These are phyloP conservation scores for Coenobita brevimanus DNA, from an alignment of 1,140 invertebrate species.

Conservation along the genomic window DNA sequence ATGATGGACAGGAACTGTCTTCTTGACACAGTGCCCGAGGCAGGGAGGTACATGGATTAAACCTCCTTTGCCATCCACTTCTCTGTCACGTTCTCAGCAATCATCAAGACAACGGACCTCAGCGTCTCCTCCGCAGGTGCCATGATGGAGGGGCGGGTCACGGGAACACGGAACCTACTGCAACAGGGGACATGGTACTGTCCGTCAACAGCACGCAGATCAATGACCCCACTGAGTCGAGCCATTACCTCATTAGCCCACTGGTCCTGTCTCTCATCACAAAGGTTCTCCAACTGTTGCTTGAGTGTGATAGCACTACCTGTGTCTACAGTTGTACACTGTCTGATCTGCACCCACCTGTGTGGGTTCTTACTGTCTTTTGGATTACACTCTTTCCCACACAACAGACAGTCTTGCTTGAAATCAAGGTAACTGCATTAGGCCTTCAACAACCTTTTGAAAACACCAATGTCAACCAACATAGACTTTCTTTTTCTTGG, in stretches of 20 bases:
- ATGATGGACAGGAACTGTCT: conserved; percentile 7
- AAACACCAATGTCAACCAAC: background rate
- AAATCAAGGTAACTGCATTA: conserved; percentile 5
- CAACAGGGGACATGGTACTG: background rate
- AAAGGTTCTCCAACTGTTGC: background rate
- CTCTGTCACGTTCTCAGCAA: too few relatives aligned
- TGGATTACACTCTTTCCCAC: conserved; percentile 7
- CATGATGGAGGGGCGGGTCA: background rate
- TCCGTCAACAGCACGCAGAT: background rate
- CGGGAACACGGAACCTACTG: background rate
- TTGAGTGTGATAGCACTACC: background rate
- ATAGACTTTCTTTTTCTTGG: background rate
- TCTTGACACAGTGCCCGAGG: conserved; percentile 19
- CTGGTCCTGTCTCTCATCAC: background rate
- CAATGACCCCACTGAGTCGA: conserved; percentile 10
- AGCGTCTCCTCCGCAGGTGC: conserved; percentile 11
- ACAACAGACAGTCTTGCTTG: conserved; percentile 9
- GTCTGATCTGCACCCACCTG: conserved; percentile 12
- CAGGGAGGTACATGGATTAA: too few relatives aligned
- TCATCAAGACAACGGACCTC: conserved; percentile 5
- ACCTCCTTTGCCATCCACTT: background rate
- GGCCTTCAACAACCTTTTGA: conserved; percentile 4
- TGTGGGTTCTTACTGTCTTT: conserved; percentile 21
- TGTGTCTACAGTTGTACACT: conserved; percentile 8
- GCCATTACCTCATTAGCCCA: conserved; percentile 11